Percentiles rank a stretch among this genome's conserved stretches.
phyloP scores from a whole-genome alignment of 1,140 invertebrate genomes.

The Colletes latitarsis region DNA sequence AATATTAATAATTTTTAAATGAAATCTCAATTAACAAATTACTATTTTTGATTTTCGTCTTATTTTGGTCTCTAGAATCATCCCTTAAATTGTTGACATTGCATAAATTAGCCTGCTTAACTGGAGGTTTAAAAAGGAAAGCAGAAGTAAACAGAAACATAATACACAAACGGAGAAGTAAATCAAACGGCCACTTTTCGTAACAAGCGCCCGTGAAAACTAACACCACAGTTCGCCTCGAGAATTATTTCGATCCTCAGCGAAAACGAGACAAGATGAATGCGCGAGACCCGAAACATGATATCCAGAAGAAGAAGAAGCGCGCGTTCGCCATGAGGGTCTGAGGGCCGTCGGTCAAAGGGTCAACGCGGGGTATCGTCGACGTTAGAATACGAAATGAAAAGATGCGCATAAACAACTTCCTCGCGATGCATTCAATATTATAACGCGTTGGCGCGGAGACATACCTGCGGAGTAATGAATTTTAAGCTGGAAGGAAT shows the following conservation, averaged over 20 bases:
- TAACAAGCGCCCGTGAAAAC: neutral
- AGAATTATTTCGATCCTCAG: neutral
- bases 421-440: slow-evolving; percentile 30
- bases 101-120: no score
- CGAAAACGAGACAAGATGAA: neutral
- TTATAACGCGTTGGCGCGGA: neutral
- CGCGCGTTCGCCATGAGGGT: neutral
- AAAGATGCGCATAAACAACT: slow-evolving; percentile 11
- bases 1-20: no score
- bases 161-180: neutral
- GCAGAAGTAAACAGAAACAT: no score
- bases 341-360: neutral
- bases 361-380: neutral
- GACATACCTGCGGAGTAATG: slow-evolving; percentile 34
- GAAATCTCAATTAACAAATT: no score
- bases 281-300: neutral
- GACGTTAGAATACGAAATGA: neutral
- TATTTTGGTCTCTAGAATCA: no score
- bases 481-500: slow-evolving; percentile 54
- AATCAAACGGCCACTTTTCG: neutral
- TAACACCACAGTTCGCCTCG: neutral
- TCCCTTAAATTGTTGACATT: no score
- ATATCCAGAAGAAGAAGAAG: no score
- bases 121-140: no score
- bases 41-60: no score